phyloP scores from a whole-genome alignment of 2,113 vertebrate genomes.

The Paratilapia polleni region DNA sequence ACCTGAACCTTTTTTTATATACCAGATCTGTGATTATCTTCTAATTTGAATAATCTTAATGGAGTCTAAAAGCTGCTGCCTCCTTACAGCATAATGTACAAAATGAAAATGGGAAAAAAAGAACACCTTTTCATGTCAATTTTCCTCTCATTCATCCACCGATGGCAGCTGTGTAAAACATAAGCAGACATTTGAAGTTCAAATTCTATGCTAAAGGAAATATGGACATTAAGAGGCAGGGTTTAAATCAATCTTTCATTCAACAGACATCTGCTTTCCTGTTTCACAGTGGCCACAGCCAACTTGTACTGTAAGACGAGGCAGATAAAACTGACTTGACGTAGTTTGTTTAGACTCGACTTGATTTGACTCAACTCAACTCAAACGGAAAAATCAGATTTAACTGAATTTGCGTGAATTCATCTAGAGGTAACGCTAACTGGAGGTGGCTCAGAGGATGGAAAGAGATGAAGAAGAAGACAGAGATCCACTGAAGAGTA shows the following conservation, averaged over 20 bases:
- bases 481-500: not conserved
- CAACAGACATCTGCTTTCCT: constrained; percentile 7
- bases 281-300: not conserved
- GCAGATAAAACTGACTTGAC: not conserved
- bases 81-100: not conserved
- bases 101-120: not conserved
- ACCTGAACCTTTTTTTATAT: not conserved
- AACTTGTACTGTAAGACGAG: not conserved
- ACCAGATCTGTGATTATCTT: not conserved
- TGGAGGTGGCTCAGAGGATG: not conserved
- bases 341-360: not conserved
- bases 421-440: not conserved
- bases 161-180: not conserved
- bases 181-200: not conserved
- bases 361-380: not conserved
- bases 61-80: not conserved
- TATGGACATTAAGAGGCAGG: not conserved
- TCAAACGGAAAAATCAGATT: constrained; percentile 5
- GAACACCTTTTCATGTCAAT: not conserved
- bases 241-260: not conserved
- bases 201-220: not conserved
- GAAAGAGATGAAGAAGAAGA: not conserved
- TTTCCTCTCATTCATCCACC: not conserved
- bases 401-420: constrained; percentile 1
- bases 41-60: not conserved